Conservation (phyloP, 1,140 invertebrate species). For the Grapholita molesta region DNA sequence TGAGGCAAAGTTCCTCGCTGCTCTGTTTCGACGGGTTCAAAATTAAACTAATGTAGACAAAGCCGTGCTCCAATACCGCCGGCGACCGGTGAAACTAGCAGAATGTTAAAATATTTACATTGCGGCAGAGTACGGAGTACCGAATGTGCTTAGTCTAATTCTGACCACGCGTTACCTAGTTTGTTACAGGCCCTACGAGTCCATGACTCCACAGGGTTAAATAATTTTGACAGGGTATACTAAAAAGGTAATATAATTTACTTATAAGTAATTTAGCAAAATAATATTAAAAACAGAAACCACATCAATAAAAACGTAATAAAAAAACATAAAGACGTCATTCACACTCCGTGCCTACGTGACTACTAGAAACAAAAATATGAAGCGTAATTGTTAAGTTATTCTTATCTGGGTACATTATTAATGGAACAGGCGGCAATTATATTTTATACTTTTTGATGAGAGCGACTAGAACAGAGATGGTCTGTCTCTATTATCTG, state of each 20-base stretch:
- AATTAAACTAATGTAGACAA: constrained; percentile 1
- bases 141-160: constrained; percentile 20
- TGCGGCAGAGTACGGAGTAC: constrained; percentile 43
- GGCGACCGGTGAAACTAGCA: constrained; percentile 30
- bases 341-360: neutral
- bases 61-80: constrained; percentile 2
- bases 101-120: constrained; percentile 60
- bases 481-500: neutral
- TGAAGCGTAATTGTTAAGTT: neutral
- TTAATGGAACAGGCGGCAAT: neutral
- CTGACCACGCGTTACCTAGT: constrained; percentile 12
- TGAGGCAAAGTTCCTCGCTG: neutral
- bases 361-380: neutral
- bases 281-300: no score
- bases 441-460: neutral
- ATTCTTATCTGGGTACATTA: neutral
- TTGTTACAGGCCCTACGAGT: neutral
- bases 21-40: neutral
- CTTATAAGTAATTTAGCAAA: neutral
- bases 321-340: neutral
- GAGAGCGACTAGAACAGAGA: neutral
- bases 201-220: neutral
- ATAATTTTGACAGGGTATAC: neutral
- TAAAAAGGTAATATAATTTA: neutral
- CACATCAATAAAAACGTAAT: neutral